Percentiles rank a stretch among this genome's conserved stretches.
phyloP scores from a whole-genome alignment of 2,888 invertebrate genomes.

The Drosophila pseudotakahashii region DNA sequence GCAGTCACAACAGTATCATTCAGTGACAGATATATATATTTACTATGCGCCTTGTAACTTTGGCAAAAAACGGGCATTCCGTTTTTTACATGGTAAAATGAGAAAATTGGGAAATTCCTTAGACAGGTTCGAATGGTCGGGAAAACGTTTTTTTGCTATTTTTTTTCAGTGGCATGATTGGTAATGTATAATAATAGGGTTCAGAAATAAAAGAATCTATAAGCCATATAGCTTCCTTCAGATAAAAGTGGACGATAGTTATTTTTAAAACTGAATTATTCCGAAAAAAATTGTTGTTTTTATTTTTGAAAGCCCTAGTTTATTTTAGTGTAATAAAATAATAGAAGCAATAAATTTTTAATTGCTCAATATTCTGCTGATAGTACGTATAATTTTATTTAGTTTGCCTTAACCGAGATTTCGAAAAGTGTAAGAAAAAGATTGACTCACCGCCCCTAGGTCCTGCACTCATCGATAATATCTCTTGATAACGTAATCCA shows the following conservation, averaged over 20 bases:
- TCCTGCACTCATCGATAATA: conserved; percentile 44
- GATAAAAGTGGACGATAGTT: no score
- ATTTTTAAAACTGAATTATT: no score
- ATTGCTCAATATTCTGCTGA: not conserved
- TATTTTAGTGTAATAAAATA: no score
- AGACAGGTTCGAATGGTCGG: not conserved
- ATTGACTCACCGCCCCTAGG: conserved; percentile 1
- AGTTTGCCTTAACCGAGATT: not conserved
- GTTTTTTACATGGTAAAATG: conserved; percentile 71
- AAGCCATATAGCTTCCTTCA: no score
- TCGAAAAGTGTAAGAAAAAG: not conserved
- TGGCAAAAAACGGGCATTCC: conserved; percentile 49
- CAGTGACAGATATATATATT: conserved; percentile 73
- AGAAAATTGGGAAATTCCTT: conserved; percentile 40
- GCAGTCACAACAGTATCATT: conserved; percentile 57
- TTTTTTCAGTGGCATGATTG: not conserved
- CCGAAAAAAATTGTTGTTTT: no score
- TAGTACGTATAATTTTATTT: not conserved
- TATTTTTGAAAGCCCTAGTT: no score
- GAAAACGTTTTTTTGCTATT: no score
- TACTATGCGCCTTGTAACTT: conserved; percentile 67
- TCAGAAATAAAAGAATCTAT: no score
- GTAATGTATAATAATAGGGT: no score
- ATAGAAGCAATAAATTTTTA: no score
- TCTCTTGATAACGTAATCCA: conserved; percentile 52